Percentiles rank a stretch among this genome's conserved stretches.
Evolutionary conservation across 35 echinoderm and acorn worm genomes (phyloP).

Genomic region (Ophioderma brevispina): DNA sequence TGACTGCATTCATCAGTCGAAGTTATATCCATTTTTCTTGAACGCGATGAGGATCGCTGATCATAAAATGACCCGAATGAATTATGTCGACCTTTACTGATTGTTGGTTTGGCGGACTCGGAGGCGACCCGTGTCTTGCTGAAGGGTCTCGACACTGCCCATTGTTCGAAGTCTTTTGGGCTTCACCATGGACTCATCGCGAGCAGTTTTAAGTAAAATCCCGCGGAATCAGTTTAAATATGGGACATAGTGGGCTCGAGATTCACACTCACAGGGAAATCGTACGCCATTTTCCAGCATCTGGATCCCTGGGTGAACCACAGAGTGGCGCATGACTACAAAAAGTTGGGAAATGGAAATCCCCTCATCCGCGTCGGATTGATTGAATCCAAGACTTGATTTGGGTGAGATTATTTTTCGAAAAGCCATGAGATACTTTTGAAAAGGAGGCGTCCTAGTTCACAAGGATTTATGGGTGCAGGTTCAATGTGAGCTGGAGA

Average conservation of each 20-base stretch:
- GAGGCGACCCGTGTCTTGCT: background rate
- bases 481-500: too few relatives aligned
- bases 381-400: too few relatives aligned
- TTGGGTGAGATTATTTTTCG: too few relatives aligned
- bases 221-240: too few relatives aligned
- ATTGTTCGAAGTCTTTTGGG: background rate
- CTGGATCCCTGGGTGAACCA: too few relatives aligned
- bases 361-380: too few relatives aligned
- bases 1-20: slow-evolving; percentile 56
- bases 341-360: too few relatives aligned
- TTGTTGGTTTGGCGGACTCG: background rate
- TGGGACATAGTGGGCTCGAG: too few relatives aligned
- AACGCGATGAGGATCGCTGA: slow-evolving; percentile 86
- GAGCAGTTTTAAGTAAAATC: background rate
- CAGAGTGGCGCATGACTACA: too few relatives aligned
- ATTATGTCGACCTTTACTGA: slow-evolving; percentile 36
- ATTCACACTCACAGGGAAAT: background rate
- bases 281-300: slow-evolving; percentile 4
- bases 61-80: slow-evolving; percentile 97
- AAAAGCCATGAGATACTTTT: too few relatives aligned
- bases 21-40: slow-evolving; percentile 76
- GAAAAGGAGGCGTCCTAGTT: too few relatives aligned
- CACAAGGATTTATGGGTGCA: too few relatives aligned
- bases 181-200: background rate
- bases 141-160: background rate